A percentile compares a stretch with the other conserved stretches of the same genome.
phyloP scores from a whole-genome alignment of 1,140 invertebrate species.

The Meloidogyne floridensis region DNA sequence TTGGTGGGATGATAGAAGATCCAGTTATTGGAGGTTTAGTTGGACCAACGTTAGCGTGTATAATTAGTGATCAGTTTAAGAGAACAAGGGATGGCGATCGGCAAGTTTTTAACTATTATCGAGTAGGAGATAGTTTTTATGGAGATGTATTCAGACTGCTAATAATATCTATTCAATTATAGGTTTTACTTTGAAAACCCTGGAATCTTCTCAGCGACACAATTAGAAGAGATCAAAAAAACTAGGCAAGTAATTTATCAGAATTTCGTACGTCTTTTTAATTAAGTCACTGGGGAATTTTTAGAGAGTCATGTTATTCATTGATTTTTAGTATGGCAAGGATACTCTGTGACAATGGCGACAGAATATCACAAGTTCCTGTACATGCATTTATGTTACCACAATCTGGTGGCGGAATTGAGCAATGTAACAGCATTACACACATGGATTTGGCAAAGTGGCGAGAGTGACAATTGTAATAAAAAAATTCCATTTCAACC shows the following conservation, averaged over 20 bases:
- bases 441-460: conserved; percentile 62
- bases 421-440: conserved; percentile 50
- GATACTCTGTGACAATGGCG: conserved; percentile 79
- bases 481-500: background rate
- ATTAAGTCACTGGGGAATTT: too few relatives aligned
- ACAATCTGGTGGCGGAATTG: conserved; percentile 37
- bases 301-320: background rate
- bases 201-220: conserved; percentile 77
- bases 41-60: conserved; percentile 82
- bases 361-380: conserved; percentile 69
- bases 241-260: conserved; percentile 6
- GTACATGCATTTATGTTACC: conserved; percentile 60
- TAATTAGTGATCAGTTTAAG: conserved; percentile 91
- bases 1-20: conserved; percentile 75
- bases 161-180: background rate
- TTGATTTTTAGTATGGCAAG: conserved; percentile 70
- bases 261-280: too few relatives aligned
- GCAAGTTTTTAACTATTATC: conserved; percentile 54
- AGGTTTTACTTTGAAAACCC: conserved; percentile 91
- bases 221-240: conserved; percentile 74
- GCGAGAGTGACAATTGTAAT: conserved; percentile 39
- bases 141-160: background rate
- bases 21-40: conserved; percentile 69
- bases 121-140: background rate
- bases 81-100: conserved; percentile 72